phyloP scores from a whole-genome alignment of 1,140 invertebrate genomes.

The Macrobrachium rosenbergii region DNA sequence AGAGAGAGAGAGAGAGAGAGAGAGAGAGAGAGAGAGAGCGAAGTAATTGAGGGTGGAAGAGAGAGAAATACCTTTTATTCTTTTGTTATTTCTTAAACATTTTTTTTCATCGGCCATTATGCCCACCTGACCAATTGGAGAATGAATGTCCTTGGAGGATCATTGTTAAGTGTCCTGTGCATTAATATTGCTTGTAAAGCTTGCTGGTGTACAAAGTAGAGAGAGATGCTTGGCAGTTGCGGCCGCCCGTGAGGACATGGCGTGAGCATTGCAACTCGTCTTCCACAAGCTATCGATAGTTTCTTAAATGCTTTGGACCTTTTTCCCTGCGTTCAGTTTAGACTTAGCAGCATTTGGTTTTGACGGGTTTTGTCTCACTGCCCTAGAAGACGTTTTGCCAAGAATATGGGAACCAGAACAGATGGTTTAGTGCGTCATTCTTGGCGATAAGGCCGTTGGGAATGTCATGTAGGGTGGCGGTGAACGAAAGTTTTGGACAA shows the following conservation, averaged over 20 bases:
- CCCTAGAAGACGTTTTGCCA: background rate
- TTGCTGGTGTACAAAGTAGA: slow-evolving; percentile 38
- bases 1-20: slow-evolving; percentile 26
- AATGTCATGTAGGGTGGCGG: slow-evolving; percentile 17
- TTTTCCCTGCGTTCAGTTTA: background rate
- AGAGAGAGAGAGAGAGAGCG: background rate
- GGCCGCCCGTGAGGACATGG: slow-evolving; percentile 38
- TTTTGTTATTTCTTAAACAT: too few relatives aligned
- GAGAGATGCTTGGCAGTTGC: slow-evolving; percentile 40
- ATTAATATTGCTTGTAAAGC: slow-evolving; percentile 29
- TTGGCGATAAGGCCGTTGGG: background rate
- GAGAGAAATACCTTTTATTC: background rate
- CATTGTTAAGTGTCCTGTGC: background rate
- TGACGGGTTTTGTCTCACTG: background rate
- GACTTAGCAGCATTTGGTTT: background rate
- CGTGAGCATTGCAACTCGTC: background rate
- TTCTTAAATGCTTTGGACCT: slow-evolving; percentile 2
- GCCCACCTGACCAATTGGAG: too few relatives aligned
- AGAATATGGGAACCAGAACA: background rate
- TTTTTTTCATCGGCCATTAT: too few relatives aligned
- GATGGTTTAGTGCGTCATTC: background rate
- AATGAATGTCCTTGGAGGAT: too few relatives aligned
- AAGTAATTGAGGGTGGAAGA: background rate
- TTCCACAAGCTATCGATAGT: background rate
- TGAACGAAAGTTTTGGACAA: slow-evolving; percentile 22